Conservation (phyloP, 2,797 vertebrate genomes). For the Zenarchopterus dispar region DNA sequence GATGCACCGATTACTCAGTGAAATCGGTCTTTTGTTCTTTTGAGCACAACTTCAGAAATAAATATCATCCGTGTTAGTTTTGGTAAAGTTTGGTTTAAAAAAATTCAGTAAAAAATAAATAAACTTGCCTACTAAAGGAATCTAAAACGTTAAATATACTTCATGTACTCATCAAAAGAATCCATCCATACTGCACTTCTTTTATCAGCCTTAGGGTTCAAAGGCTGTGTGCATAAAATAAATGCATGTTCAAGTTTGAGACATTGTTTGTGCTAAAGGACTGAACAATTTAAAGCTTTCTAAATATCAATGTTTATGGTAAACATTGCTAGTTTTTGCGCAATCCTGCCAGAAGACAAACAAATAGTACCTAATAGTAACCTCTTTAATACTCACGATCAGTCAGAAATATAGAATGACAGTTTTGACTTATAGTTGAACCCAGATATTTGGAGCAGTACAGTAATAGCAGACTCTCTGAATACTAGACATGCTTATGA, state of each 20-base stretch:
- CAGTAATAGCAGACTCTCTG: conserved; percentile 31
- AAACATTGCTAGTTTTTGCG: background rate
- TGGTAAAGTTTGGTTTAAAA: too few species aligned
- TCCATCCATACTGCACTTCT: background rate
- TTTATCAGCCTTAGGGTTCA: background rate
- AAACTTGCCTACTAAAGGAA: too few species aligned
- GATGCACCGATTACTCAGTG: too few species aligned
- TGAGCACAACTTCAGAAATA: too few species aligned
- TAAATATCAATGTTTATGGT: background rate
- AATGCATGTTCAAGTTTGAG: background rate
- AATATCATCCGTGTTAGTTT: too few species aligned
- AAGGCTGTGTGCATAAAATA: background rate
- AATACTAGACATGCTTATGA: conserved; percentile 30
- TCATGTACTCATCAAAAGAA: background rate
- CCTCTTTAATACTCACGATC: too few species aligned
- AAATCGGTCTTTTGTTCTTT: too few species aligned
- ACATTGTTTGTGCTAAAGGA: background rate
- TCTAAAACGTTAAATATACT: background rate
- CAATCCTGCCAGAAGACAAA: background rate
- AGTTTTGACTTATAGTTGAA: conserved; percentile 7
- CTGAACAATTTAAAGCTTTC: background rate
- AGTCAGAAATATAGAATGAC: too few species aligned
- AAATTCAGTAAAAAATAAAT: background rate
- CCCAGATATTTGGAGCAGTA: conserved; percentile 23
- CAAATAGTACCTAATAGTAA: conserved; percentile 15